Evolutionary conservation across 2,888 invertebrate species (phyloP).

Genomic region (Dichetophora obliterata): DNA sequence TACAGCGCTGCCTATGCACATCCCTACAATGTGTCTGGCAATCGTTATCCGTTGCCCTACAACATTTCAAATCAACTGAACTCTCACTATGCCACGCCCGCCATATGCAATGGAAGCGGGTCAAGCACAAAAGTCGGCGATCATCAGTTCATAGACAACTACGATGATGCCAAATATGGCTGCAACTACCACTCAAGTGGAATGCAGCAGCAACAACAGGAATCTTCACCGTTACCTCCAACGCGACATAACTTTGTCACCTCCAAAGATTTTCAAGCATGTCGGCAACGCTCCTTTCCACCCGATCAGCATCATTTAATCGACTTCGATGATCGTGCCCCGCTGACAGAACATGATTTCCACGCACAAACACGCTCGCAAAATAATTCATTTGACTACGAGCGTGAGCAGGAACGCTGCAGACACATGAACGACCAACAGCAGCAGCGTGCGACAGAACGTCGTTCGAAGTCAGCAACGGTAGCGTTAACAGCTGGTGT

Average conservation of each 20-base stretch:
- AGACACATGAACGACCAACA: slow-evolving; percentile 47
- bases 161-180: slow-evolving; percentile 46
- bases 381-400: slow-evolving; percentile 56
- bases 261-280: slow-evolving; percentile 41
- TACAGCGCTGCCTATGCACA: slow-evolving; percentile 53
- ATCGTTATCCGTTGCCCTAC: slow-evolving; percentile 68
- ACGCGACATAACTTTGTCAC: slow-evolving; percentile 25
- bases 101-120: slow-evolving; percentile 46
- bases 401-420: slow-evolving; percentile 54
- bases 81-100: slow-evolving; percentile 57
- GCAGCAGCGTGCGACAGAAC: slow-evolving; percentile 35
- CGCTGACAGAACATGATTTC: slow-evolving; percentile 58
- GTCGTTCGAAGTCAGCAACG: slow-evolving; percentile 10
- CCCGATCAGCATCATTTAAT: slow-evolving; percentile 66
- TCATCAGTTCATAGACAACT: slow-evolving; percentile 6
- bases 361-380: slow-evolving; percentile 50
- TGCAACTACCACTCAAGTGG: slow-evolving; percentile 54
- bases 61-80: slow-evolving; percentile 67
- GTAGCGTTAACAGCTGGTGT: background rate
- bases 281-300: slow-evolving; percentile 60
- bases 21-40: slow-evolving; percentile 68
- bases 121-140: background rate
- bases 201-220: slow-evolving; percentile 40
- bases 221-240: slow-evolving; percentile 33
- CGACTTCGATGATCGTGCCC: slow-evolving; percentile 65